Evolutionary conservation across 2,888 invertebrate genomes (phyloP), one percentile per base, ranked within the genome.

Genomic region (Gisinianus flammeolus): DNA sequence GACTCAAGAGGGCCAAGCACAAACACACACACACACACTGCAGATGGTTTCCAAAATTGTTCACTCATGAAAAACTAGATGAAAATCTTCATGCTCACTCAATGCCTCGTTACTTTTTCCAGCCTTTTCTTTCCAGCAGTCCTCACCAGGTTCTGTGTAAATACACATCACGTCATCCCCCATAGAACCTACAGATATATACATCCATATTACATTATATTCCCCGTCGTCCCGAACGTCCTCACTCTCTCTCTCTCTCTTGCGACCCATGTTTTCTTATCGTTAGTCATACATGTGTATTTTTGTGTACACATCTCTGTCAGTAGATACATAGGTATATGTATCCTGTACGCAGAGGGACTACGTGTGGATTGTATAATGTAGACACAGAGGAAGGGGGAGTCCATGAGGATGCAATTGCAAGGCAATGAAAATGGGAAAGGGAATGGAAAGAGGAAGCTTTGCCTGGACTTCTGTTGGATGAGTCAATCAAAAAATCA

Each of bases 401-500:
- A 44, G 44, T 12, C 44, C 44, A 44, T 44, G 44, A 44, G 16
- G 44, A 44, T 44, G 44, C 12, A 12, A 19, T 16, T 4, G 44
- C 6, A 44, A 16, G 44, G 44, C 19, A 19, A 44, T 44, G 44
- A 19, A 16, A 19, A 44, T 44, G 44, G 44, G 54, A 52, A 71
- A n/a, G 71, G 56, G 30, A 31, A 35, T n/a, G 33, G 54, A 52
- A 66, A 44, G 26, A 64, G 74, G 56, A 72, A 33, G n/a, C n/a
- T 44, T 69, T 26, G 44, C 44, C 44, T 69, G 44, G 35, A 69
- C 69, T 26, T 19, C 69, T 44, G 44, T 69, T 69, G 69, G 67
- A 76, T 77, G 69, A 77, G 70, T 77, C 77, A 77, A 77, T 77
- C 77, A 77, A 71, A 77, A 77, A 77, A 77, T 77, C 77, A 77